These are phyloP conservation scores for Lates japonicus DNA, from an alignment of 2,797 vertebrate genomes.

Conservation along the genomic window DNA sequence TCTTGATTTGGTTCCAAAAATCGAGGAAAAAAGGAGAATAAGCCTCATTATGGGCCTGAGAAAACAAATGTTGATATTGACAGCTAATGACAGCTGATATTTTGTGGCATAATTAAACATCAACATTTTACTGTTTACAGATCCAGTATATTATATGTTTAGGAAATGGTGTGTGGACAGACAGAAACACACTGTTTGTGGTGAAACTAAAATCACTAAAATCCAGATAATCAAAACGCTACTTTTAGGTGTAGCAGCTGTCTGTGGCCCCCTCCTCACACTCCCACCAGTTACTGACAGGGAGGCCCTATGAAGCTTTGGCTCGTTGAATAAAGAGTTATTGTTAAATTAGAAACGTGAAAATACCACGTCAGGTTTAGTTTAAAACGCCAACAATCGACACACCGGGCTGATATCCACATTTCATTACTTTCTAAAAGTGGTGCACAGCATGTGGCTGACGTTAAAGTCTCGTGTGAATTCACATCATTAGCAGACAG, in stretches of 20 bases:
- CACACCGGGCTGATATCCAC: not conserved
- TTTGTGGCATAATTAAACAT: not conserved
- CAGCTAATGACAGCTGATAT: constrained; percentile 1
- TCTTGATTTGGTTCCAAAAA: not conserved
- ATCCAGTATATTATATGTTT: not conserved
- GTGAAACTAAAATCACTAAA: constrained; percentile 6
- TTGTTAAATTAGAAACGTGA: not conserved
- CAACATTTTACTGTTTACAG: not conserved
- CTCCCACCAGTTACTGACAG: not conserved
- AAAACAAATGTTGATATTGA: not conserved
- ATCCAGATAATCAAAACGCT: constrained; percentile 1
- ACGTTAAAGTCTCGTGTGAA: not conserved
- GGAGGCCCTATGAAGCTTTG: not conserved
- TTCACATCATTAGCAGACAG: not conserved
- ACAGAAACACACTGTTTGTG: constrained; percentile 9
- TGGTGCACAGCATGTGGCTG: not conserved
- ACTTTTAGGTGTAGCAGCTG: constrained; percentile 39
- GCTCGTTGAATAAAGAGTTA: no score
- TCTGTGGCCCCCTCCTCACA: not conserved
- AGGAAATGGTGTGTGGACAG: not conserved
- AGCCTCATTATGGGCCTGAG: not conserved
- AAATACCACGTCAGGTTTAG: not conserved
- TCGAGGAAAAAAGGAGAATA: not conserved
- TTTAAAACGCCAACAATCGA: no score
- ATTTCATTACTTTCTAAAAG: not conserved